A percentile compares a stretch with the other conserved stretches of the same genome.
Conservation (phyloP, 2,113 vertebrate species). For the Rhabdomys dilectus region DNA sequence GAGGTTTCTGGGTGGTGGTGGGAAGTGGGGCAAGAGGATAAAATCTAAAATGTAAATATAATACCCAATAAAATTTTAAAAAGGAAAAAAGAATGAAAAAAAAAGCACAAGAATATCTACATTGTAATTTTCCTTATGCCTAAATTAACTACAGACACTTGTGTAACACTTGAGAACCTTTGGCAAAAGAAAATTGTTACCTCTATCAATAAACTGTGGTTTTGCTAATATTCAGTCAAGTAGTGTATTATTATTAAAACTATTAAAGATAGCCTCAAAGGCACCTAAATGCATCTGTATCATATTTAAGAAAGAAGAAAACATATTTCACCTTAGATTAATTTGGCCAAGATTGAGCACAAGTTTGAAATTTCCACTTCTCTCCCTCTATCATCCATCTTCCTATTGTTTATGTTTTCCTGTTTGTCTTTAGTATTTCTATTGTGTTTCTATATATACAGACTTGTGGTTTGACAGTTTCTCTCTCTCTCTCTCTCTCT, state of each 20-base stretch:
- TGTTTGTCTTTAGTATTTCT: neutral
- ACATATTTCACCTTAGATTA: neutral
- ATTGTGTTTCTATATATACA: neutral
- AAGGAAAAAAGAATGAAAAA: no score
- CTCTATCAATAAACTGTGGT: neutral
- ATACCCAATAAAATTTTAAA: no score
- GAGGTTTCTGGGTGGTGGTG: no score
- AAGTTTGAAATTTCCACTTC: neutral
- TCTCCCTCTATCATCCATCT: neutral
- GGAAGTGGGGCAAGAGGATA: no score
- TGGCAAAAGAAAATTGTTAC: neutral
- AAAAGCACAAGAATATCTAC: fast-evolving
- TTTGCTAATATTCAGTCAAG: neutral
- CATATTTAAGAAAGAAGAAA: neutral
- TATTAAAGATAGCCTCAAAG: neutral
- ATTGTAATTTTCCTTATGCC: fast-evolving
- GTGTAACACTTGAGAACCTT: no score
- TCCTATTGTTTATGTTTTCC: neutral
- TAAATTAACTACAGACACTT: neutral
- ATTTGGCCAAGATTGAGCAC: neutral
- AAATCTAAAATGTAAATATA: no score
- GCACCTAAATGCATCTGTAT: neutral
- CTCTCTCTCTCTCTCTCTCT: no score
- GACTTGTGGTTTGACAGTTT: neutral
- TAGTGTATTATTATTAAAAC: neutral